Evolutionary conservation across 2,888 invertebrate genomes (phyloP).

Genomic region (Geophilus truncorum): DNA sequence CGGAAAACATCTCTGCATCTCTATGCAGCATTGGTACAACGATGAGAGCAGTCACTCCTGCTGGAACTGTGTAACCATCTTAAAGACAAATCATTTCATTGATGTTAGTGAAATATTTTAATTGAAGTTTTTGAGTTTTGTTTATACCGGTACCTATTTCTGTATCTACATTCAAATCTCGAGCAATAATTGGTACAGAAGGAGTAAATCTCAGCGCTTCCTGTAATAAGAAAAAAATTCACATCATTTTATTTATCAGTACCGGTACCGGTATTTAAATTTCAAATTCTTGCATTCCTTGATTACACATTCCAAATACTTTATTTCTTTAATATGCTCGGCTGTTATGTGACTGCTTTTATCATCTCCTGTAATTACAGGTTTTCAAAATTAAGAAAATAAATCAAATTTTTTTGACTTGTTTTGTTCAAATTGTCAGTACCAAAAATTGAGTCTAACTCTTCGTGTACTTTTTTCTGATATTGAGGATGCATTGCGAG

Average conservation of each 20-base stretch:
- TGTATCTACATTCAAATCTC: not conserved
- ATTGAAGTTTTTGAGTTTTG: not conserved
- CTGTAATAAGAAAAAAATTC: not conserved
- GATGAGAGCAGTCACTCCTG: slow-evolving; percentile 62
- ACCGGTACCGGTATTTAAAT: not conserved
- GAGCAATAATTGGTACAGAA: not conserved
- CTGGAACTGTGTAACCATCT: slow-evolving; percentile 53
- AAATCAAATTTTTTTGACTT: not conserved
- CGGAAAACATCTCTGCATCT: slow-evolving; percentile 58
- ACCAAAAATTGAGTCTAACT: slow-evolving; percentile 35
- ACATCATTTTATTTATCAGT: not conserved
- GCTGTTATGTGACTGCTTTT: not conserved
- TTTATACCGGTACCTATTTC: not conserved
- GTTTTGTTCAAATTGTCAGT: not conserved
- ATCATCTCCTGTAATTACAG: slow-evolving; percentile 21
- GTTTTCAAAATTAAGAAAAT: not conserved
- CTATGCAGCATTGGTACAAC: slow-evolving; percentile 61
- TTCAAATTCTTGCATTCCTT: too few species aligned
- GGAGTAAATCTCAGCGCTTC: not conserved
- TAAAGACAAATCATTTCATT: not conserved
- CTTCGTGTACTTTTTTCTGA: slow-evolving; percentile 37
- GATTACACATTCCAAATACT: slow-evolving; percentile 35
- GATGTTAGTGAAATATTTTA: not conserved
- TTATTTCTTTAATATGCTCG: slow-evolving; percentile 28
- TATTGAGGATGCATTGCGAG: slow-evolving; percentile 40